Evolutionary conservation across 2,888 invertebrate species (phyloP), one percentile per base, ranked within the genome.

Genomic region (Drosophila demipolita): DNA sequence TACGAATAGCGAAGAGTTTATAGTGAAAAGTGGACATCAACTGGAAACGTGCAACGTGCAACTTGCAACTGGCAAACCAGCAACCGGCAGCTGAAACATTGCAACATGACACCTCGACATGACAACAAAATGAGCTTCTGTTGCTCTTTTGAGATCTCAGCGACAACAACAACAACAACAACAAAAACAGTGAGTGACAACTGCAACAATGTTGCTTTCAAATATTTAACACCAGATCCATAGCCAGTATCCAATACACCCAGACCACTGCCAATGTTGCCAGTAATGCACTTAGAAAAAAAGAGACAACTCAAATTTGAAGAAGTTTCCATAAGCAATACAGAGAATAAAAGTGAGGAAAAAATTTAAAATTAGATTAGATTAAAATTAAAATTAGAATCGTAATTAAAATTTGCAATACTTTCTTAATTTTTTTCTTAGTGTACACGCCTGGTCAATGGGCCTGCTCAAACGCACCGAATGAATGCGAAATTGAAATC

Each of bases 71-170:
- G 62, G 66, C 55, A 62, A 64, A 55, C 29, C 20, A 50, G 57
- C 54, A 62, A 62, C 32, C 73, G 75, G 83, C 87, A 69, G 70
- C 80, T 76, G 76, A 42, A 77, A 82, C 89, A 87, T 85, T 89
- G 86, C 86, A 83, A 89, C 87, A 87, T 90, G 89, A 89, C 89
- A 87, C 86, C 83, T 80, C 78, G 82, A 89, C 89, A 89, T 87
- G 89, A 89, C 90, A 89, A 75, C 87, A 85, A 89, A 90, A 89
- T 89, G 89, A 90, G 89, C 89, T 83, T 87, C 90, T 82, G 90
- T 89, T 87, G 87, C 81, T 58, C 73, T 71, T 75, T 73, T 63
- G 62, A 80, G 87, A 88, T 90, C 76, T 74, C 79, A 70, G 61
- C 73, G 75, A 59, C 74, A 75, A 62, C 71, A 71, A 50, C 65